Conservation (phyloP, 1,140 invertebrate genomes). For the Pygmarrhopalites habei region DNA sequence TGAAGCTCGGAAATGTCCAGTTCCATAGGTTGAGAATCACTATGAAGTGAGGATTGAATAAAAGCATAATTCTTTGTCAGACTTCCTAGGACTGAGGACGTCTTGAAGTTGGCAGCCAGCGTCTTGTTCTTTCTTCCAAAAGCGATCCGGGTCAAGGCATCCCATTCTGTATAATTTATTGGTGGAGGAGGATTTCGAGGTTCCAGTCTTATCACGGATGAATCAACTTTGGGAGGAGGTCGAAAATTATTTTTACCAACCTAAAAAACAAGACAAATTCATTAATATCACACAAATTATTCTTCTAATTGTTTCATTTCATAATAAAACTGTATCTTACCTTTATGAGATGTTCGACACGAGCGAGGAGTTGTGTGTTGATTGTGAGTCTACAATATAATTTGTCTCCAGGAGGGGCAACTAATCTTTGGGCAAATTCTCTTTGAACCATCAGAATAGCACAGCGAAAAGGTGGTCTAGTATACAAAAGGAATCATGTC, state of each 20-base stretch:
- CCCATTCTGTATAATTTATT: conserved; percentile 96
- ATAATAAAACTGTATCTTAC: conserved; percentile 48
- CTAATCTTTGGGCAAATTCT: conserved; percentile 95
- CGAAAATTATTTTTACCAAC: conserved; percentile 97
- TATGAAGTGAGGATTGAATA: conserved; percentile 49
- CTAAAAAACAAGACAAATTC: conserved; percentile 44
- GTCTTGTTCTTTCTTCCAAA: conserved; percentile 96
- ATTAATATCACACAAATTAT: conserved; percentile 14
- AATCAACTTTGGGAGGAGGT: conserved; percentile 98
- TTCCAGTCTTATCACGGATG: conserved; percentile 95
- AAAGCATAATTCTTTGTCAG: conserved; percentile 85
- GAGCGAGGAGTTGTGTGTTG: conserved; percentile 90
- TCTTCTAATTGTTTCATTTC: not conserved
- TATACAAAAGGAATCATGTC: not conserved
- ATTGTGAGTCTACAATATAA: conserved; percentile 93
- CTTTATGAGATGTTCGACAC: conserved; percentile 96
- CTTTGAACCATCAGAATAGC: conserved; percentile 98
- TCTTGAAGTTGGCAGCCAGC: conserved; percentile 74
- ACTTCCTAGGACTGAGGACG: conserved; percentile 68
- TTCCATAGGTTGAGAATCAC: not conserved
- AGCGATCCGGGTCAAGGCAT: conserved; percentile 87
- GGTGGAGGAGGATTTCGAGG: conserved; percentile 92
- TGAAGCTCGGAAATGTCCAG: not conserved
- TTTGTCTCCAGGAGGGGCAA: conserved; percentile 96
- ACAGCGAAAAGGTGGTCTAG: conserved; percentile 65